phyloP scores from a whole-genome alignment of 2,113 vertebrate species.

The Plecotus auritus region DNA sequence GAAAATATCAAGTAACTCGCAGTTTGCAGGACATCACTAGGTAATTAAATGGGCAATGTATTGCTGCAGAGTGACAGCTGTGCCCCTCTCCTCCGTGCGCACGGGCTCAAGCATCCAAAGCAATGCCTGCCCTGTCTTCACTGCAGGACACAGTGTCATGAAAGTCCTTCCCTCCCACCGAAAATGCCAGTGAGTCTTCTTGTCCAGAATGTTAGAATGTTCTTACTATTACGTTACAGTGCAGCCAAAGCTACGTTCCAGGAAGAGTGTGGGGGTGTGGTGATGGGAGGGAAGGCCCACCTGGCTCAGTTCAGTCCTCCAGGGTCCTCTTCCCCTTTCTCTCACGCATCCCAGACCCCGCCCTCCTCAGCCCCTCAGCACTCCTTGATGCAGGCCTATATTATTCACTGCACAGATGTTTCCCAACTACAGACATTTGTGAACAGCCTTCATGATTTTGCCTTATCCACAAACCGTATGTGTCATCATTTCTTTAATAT shows the following conservation, averaged over 20 bases:
- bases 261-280: neutral
- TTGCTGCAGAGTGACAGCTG: neutral
- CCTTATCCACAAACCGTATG: neutral
- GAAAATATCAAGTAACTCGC: slow-evolving; percentile 42
- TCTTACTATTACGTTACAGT: neutral
- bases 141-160: neutral
- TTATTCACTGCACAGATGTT: neutral
- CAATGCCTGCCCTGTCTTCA: neutral
- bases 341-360: neutral
- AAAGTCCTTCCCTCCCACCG: neutral
- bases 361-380: neutral
- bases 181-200: neutral
- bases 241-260: neutral
- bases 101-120: neutral
- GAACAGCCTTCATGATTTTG: neutral
- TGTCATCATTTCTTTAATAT: neutral
- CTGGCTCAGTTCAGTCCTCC: neutral
- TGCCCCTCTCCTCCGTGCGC: neutral
- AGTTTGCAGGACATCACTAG: slow-evolving; percentile 20
- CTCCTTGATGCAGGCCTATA: neutral
- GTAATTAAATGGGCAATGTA: neutral
- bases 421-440: neutral
- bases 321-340: too few relatives aligned
- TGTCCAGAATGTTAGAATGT: neutral
- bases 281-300: neutral